phyloP scores from a whole-genome alignment of 2,113 vertebrate species.

The Urocynchramus pylzowi region DNA sequence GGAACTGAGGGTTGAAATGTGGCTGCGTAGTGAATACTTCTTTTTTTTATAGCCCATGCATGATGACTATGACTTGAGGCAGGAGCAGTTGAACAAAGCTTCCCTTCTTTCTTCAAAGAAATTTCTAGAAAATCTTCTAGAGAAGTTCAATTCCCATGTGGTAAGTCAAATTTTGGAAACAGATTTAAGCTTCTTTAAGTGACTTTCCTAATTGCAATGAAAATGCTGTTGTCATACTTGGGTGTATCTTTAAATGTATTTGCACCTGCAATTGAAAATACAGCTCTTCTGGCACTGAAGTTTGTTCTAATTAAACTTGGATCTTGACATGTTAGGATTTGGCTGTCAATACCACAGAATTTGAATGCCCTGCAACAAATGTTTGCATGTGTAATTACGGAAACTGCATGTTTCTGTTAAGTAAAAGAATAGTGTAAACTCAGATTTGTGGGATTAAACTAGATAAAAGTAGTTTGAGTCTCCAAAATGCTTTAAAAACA shows the following conservation, averaged over 20 bases:
- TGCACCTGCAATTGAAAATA: background rate
- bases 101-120: constrained; percentile 98
- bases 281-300: background rate
- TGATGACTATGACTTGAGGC: constrained; percentile 96
- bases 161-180: constrained; percentile 69
- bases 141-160: constrained; percentile 98
- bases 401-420: background rate
- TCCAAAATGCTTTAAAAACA: background rate
- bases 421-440: background rate
- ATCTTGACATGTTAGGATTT: background rate
- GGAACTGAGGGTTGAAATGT: background rate
- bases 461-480: background rate
- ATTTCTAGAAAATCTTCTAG: constrained; percentile 96
- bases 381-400: background rate
- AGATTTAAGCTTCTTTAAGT: background rate
- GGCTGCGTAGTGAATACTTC: background rate
- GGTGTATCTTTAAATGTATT: background rate
- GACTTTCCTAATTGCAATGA: background rate
- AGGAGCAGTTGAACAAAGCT: constrained; percentile 98
- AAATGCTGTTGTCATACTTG: background rate
- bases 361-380: background rate
- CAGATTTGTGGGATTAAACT: fast-evolving
- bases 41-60: constrained; percentile 89
- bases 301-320: background rate
- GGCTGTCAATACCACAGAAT: background rate